These are phyloP conservation scores for Heliconius hewitsoni DNA, from an alignment of 1,140 invertebrate genomes.

Conservation along the genomic window DNA sequence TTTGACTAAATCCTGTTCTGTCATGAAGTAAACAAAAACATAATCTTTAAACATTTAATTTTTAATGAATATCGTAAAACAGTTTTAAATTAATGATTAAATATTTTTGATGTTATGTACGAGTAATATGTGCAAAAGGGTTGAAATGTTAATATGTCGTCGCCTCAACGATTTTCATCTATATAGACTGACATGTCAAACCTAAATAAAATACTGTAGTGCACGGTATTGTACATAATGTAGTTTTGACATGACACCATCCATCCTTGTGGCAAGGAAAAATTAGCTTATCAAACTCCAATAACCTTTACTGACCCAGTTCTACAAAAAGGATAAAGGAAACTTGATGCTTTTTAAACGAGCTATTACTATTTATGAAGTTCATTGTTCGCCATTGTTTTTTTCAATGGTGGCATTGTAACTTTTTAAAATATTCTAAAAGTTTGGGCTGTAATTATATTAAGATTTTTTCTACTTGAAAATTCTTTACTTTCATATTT, in stretches of 20 bases:
- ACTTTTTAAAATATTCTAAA: not conserved
- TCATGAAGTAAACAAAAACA: no score
- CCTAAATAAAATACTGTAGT: slow-evolving; percentile 10
- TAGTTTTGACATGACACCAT: not conserved
- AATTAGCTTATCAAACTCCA: slow-evolving; percentile 22
- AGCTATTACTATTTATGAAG: slow-evolving; percentile 21
- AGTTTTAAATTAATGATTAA: not conserved
- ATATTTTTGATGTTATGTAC: not conserved
- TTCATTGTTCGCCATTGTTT: slow-evolving; percentile 1
- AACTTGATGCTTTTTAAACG: slow-evolving; percentile 16
- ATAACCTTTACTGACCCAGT: slow-evolving; percentile 13
- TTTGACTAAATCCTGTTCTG: no score
- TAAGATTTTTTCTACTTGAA: not conserved
- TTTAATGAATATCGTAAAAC: not conserved
- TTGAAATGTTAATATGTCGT: not conserved
- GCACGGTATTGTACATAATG: not conserved
- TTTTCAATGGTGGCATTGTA: not conserved
- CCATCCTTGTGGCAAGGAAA: slow-evolving; percentile 11
- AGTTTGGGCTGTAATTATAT: not conserved
- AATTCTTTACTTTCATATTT: not conserved
- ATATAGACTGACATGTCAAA: slow-evolving; percentile 1
- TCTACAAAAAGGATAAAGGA: slow-evolving; percentile 12
- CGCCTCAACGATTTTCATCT: not conserved
- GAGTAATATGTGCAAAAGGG: not conserved
- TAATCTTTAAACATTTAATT: no score